Base-by-base conservation (phyloP, 1,140 invertebrate species). In the Cotesia vestalis region DNA sequence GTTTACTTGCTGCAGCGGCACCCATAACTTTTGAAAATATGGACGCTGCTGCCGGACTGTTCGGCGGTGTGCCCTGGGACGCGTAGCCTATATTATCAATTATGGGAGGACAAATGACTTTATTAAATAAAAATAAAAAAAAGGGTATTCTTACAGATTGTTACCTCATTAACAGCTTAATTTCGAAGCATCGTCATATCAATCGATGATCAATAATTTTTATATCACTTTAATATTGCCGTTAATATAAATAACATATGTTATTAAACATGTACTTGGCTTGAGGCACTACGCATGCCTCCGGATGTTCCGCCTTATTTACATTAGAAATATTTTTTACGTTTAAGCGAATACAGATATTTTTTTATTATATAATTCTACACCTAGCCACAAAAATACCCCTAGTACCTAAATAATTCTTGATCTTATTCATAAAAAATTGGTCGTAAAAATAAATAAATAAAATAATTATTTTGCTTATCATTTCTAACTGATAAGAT, bases 51-150 rank as follows among this genome's bases (percentile, higher is more conserved):
- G 81, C 79, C 64, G 83, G 81, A 77, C 83, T 86, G 78, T 75
- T 83, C 66, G 84, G 81, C 51, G 84, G 82, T 72, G 83, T 86
- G 72, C 84, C 84, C 77, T 86, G 81, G 35, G 80, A 84, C 64
- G 77, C 81, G 75, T 77, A 82, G 60, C 78, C 81, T 84, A 52
- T 53, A 55, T 74, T 34, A 40, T 52, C 63, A 14, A 9, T 35
- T 35, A 6, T 9, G 12, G 40, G 40, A 64, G n/a, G 9, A 46
- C 14, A 5, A 64, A 64, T 46, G 40, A 71, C 35, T 52, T 52
- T 35, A 83, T 72, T 81, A 79, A 73, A 78, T 64, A 74, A 68
- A 76, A 74, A 27, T 27, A 27, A 27, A 27, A 27, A n/a, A n/a
- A n/a, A n/a, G n/a, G n/a, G n/a, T n/a, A n/a, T n/a, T n/a, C n/a